phyloP scores from a whole-genome alignment of 2,888 invertebrate species.

The Oegoconia quadripuncta region DNA sequence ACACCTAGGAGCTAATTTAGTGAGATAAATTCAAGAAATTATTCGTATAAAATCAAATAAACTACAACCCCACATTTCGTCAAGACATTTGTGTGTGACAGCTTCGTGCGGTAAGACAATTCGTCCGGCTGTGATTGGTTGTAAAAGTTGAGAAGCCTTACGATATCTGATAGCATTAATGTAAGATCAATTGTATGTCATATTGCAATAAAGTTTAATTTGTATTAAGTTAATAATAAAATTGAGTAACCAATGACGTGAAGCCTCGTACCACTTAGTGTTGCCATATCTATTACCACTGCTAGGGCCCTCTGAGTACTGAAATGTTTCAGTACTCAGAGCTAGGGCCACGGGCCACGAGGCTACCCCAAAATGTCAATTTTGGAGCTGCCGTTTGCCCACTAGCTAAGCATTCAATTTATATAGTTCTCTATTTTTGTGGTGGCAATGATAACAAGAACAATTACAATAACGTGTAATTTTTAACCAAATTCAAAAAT shows the following conservation, averaged over 20 bases:
- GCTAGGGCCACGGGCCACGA: too few relatives aligned
- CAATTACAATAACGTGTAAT: too few relatives aligned
- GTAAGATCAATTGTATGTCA: background rate
- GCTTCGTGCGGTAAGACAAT: constrained; percentile 49
- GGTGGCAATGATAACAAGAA: too few relatives aligned
- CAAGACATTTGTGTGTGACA: constrained; percentile 42
- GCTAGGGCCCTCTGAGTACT: too few relatives aligned
- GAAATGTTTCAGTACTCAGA: too few relatives aligned
- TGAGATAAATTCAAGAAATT: constrained; percentile 33
- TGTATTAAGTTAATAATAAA: constrained; percentile 10
- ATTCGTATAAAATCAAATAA: constrained; percentile 23
- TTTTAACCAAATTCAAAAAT: too few relatives aligned
- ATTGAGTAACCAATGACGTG: constrained; percentile 31
- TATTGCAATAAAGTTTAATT: background rate
- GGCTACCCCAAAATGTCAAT: too few relatives aligned
- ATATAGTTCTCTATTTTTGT: too few relatives aligned
- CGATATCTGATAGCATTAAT: background rate
- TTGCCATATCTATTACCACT: constrained; percentile 15
- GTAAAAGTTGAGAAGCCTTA: too few relatives aligned
- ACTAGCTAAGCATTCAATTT: too few relatives aligned
- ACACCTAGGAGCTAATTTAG: constrained; percentile 48
- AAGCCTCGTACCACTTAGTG: constrained; percentile 33
- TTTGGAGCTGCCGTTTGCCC: too few relatives aligned
- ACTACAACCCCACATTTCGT: constrained; percentile 55
- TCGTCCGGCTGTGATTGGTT: constrained; percentile 63